Evolutionary conservation across 1,140 invertebrate genomes (phyloP).

Genomic region (Hyphantria cunea): DNA sequence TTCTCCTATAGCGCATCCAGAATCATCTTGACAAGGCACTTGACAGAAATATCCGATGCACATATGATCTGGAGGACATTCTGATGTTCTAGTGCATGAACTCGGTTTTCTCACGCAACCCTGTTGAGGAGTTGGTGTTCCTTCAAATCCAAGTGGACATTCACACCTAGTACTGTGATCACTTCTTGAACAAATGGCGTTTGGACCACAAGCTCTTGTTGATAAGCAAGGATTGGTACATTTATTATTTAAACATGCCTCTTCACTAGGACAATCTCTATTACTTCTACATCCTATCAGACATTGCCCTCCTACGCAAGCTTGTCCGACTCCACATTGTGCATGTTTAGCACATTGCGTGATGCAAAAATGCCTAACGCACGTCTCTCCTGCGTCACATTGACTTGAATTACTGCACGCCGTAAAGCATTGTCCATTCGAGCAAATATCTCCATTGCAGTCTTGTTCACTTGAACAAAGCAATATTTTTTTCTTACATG

Average conservation of each 20-base stretch:
- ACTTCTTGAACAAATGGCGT: constrained; percentile 89
- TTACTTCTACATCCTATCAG: constrained; percentile 91
- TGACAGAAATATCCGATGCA: constrained; percentile 90
- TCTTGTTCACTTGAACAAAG: constrained; percentile 88
- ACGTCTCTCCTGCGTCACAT: constrained; percentile 91
- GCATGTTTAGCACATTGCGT: constrained; percentile 89
- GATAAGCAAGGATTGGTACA: constrained; percentile 91
- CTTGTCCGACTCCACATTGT: constrained; percentile 90
- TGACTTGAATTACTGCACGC: constrained; percentile 90
- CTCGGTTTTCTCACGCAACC: constrained; percentile 91
- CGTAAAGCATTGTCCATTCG: constrained; percentile 91
- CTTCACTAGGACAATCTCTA: constrained; percentile 87
- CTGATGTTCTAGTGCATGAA: constrained; percentile 84
- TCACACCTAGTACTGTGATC: constrained; percentile 88
- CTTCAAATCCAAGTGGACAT: constrained; percentile 92
- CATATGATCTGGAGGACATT: constrained; percentile 88
- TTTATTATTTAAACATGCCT: constrained; percentile 92
- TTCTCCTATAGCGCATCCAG: constrained; percentile 91
- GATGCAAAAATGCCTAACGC: constrained; percentile 89
- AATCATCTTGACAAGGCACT: constrained; percentile 87
- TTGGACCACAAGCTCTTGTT: constrained; percentile 91
- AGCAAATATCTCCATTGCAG: constrained; percentile 89
- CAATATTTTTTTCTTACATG: constrained; percentile 87
- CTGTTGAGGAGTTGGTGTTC: constrained; percentile 93
- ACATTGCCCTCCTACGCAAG: constrained; percentile 91